Conservation (phyloP, 2,113 vertebrate genomes). For the Syngnathus floridae region DNA sequence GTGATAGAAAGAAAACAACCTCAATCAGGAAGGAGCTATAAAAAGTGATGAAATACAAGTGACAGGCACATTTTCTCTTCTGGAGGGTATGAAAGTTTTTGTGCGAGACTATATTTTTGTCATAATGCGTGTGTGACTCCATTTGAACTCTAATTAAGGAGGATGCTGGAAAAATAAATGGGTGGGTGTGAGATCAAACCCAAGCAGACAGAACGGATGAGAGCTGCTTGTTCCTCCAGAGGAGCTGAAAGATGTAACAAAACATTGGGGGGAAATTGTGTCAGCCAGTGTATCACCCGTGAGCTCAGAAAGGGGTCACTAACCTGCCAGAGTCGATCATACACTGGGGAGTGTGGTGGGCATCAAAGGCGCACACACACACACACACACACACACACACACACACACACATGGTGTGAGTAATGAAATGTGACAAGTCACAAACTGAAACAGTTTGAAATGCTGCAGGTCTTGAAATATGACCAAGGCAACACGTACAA, state of each 20-base stretch:
- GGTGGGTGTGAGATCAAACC: constrained; percentile 22
- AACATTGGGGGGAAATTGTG: constrained; percentile 17
- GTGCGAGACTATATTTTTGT: constrained; percentile 4
- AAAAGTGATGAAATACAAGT: constrained; percentile 28
- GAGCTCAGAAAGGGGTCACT: constrained; percentile 26
- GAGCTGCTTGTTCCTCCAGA: constrained; percentile 5
- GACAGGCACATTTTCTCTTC: constrained; percentile 29
- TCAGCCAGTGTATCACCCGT: constrained; percentile 23
- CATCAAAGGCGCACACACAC: constrained; percentile 32
- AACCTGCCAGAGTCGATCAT: constrained; percentile 41
- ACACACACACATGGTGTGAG: constrained; percentile 13
- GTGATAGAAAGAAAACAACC: constrained; percentile 29
- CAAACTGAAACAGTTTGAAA: constrained; percentile 28
- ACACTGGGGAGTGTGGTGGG: constrained; percentile 19
- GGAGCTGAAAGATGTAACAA: constrained; percentile 7
- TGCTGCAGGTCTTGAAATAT: constrained; percentile 35
- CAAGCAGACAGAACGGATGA: constrained; percentile 7
- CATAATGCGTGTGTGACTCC: constrained; percentile 17
- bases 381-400: constrained; percentile 1
- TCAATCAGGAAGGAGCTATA: constrained; percentile 31
- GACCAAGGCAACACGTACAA: constrained; percentile 15
- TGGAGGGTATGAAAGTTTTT: constrained; percentile 15
- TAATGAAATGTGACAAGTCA: constrained; percentile 57
- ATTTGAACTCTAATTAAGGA: constrained; percentile 37
- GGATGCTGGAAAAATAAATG: constrained; percentile 9